phyloP scores from a whole-genome alignment of 2,113 vertebrate species.

The Megaceryle torquata region DNA sequence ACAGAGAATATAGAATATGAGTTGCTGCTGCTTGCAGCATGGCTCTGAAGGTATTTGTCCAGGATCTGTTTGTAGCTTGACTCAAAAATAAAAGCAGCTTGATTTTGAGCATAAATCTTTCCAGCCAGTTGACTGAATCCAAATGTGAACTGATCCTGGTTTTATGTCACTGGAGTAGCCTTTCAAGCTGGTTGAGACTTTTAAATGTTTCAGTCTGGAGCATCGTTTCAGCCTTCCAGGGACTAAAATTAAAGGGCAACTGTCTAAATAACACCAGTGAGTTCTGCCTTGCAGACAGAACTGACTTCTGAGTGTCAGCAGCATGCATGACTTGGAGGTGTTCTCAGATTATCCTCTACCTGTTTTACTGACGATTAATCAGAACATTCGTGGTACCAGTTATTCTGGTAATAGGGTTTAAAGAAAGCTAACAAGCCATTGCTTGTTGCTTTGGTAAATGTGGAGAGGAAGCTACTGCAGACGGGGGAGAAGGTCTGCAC shows the following conservation, averaged over 20 bases:
- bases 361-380: constrained; percentile 70
- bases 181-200: not conserved
- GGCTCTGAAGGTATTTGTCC: not conserved
- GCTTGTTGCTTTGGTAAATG: constrained; percentile 49
- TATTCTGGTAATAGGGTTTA: constrained; percentile 21
- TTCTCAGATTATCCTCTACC: constrained; percentile 41
- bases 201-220: not conserved
- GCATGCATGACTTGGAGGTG: not conserved
- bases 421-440: not conserved
- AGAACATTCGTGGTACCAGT: constrained; percentile 39
- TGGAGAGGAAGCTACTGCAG: not conserved
- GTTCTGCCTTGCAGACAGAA: constrained; percentile 4
- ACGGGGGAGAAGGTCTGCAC: fast-evolving
- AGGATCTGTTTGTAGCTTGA: not conserved
- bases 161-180: not conserved
- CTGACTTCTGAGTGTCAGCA: constrained; percentile 47
- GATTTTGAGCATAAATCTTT: not conserved
- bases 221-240: not conserved
- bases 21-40: not conserved
- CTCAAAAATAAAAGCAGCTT: not conserved
- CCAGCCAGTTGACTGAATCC: not conserved
- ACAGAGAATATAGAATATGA: not conserved
- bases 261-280: not conserved
- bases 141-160: not conserved
- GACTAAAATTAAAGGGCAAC: constrained; percentile 25